phyloP scores from a whole-genome alignment of 2,797 vertebrate species.

The Morus bassanus region DNA sequence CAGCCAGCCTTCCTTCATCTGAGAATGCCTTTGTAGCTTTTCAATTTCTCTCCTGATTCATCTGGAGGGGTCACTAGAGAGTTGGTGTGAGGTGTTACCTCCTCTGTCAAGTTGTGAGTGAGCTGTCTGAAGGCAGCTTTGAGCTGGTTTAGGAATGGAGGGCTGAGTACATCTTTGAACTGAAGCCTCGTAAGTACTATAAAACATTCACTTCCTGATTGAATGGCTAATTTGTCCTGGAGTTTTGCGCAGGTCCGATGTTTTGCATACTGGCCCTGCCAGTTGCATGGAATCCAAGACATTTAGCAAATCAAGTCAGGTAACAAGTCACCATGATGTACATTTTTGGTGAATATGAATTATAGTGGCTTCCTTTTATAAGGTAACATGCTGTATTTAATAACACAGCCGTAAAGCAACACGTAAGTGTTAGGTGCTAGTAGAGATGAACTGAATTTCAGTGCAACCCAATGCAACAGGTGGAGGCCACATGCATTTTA shows the following conservation, averaged over 20 bases:
- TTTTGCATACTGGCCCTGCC: neutral
- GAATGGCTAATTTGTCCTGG: neutral
- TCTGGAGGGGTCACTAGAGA: constrained; percentile 1
- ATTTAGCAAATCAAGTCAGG: neutral
- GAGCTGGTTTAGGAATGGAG: neutral
- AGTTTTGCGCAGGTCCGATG: neutral
- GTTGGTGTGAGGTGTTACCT: constrained; percentile 4
- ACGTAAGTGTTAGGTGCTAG: neutral
- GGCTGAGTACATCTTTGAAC: neutral
- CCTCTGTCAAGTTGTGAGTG: neutral
- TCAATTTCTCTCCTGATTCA: neutral
- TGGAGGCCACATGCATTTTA: neutral
- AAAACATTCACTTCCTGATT: neutral
- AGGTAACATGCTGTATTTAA: neutral
- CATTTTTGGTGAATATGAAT: neutral
- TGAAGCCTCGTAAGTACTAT: neutral
- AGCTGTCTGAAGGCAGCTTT: neutral
- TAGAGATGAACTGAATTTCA: neutral
- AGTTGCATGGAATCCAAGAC: neutral
- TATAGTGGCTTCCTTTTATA: neutral
- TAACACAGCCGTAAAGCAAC: neutral
- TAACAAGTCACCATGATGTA: neutral
- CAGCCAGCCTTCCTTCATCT: neutral
- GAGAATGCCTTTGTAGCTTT: neutral
- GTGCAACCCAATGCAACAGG: neutral